Percentiles rank a stretch among this genome's conserved stretches.
These are phyloP conservation scores for Dilophus febrilis DNA, from an alignment of 2,888 invertebrate genomes.

Conservation along the genomic window DNA sequence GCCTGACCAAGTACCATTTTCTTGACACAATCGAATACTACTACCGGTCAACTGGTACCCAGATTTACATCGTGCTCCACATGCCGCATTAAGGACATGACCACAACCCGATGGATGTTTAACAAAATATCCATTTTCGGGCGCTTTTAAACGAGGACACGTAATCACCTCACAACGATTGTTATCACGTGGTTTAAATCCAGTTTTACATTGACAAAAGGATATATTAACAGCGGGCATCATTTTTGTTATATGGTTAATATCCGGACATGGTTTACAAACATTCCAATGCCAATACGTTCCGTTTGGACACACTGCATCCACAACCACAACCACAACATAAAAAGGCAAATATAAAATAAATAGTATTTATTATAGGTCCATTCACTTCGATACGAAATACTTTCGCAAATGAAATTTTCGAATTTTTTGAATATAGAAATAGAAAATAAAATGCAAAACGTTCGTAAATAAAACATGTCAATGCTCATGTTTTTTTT, in stretches of 20 bases:
- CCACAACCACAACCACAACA: too few species aligned
- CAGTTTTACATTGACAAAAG: slow-evolving; percentile 43
- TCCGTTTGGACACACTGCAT: slow-evolving; percentile 47
- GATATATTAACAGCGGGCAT: slow-evolving; percentile 36
- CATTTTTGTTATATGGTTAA: slow-evolving; percentile 39
- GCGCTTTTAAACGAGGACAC: slow-evolving; percentile 39
- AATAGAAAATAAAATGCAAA: too few species aligned
- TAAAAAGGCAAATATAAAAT: too few species aligned
- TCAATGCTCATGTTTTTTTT: neutral
- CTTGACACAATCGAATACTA: slow-evolving; percentile 43
- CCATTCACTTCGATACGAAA: too few species aligned
- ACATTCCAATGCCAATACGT: slow-evolving; percentile 41
- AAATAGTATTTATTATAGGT: too few species aligned
- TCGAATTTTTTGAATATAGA: too few species aligned
- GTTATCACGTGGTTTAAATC: slow-evolving; percentile 34
- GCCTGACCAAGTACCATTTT: slow-evolving; percentile 49
- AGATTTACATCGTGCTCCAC: slow-evolving; percentile 46
- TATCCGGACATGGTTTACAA: slow-evolving; percentile 41
- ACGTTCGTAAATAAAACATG: too few species aligned
- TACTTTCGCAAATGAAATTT: too few species aligned
- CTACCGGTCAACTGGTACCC: slow-evolving; percentile 38
- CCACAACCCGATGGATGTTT: slow-evolving; percentile 37
- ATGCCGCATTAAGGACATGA: slow-evolving; percentile 50
- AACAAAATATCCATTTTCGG: slow-evolving; percentile 49
- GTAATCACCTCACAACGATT: slow-evolving; percentile 39